Base-by-base conservation (phyloP, 2,113 vertebrate species). In the Callipepla californica region DNA sequence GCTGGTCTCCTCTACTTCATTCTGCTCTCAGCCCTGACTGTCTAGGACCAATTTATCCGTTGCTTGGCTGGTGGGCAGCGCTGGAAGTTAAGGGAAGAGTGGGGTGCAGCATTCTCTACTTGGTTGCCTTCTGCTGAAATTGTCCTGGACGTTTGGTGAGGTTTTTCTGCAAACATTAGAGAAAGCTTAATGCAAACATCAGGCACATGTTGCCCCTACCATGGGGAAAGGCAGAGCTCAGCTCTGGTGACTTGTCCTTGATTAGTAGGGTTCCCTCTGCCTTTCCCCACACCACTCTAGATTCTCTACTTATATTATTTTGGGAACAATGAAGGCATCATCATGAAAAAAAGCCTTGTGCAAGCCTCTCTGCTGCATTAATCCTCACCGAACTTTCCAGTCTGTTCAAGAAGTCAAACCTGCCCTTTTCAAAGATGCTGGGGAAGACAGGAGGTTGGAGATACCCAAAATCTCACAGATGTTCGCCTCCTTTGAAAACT, bases 171-270 rank as follows among this genome's bases (percentile, higher is more conserved):
- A 59, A 80, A 53, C 66, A 48, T 74, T 20, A 45, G 80, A 50
- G 76, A 86, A 69, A 76, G 32, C 26, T 74, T 78, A 1, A 0
- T 2, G 0, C 34, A 83, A 80, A 38, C 1, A 40, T 62, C 26
- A 50, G 53, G 48, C 26, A 50, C 19, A 32, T 2, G 3, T 45
- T 12, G 32, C 25, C 55, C 61, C 25, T 38, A 72, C 30, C 1
- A 0, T 0, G 1, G 21, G 9, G 3, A 45, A 57, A 63, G 47
- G 17, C 6, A 22, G 62, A 75, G 30, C 40, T 62, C 48, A 17
- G 55, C 40, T 85, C 10, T 2, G 6, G 23, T 1, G 4, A 42
- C 26, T 68, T 68, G n/a, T 36, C 51, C 48, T 48, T 42, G 57
- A 34, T 79, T 45, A 40, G 40, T 48, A 86, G 70, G 22, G 13